Percentiles rank a stretch among this genome's conserved stretches.
Evolutionary conservation across 1,140 invertebrate species (phyloP).

Genomic region (Samia ricini): DNA sequence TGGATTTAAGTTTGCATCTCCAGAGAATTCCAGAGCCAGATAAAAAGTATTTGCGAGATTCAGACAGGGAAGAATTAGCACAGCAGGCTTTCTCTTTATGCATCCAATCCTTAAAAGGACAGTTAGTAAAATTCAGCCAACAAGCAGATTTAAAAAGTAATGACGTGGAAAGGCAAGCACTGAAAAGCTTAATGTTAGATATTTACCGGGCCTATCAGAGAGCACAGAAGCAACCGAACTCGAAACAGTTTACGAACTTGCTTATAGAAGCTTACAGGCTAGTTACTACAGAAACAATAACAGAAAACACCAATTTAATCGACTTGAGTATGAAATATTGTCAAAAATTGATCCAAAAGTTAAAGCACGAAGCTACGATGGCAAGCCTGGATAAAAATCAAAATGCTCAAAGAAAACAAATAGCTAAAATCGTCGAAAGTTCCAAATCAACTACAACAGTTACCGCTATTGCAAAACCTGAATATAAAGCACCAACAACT

Average conservation of each 20-base stretch:
- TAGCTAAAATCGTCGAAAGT: constrained; percentile 38
- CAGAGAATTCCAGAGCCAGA: constrained; percentile 88
- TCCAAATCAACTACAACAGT: constrained; percentile 28
- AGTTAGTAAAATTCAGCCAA: constrained; percentile 66
- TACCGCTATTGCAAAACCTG: constrained; percentile 26
- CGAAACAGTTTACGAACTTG: constrained; percentile 79
- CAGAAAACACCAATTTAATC: constrained; percentile 64
- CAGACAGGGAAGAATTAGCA: constrained; percentile 86
- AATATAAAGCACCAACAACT: constrained; percentile 29
- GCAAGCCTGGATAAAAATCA: constrained; percentile 51
- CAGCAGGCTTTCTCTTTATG: constrained; percentile 86
- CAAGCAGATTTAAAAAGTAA: constrained; percentile 66
- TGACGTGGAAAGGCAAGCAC: constrained; percentile 60
- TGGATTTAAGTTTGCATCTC: constrained; percentile 88
- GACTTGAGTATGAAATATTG: constrained; percentile 71
- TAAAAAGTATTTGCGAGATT: constrained; percentile 91
- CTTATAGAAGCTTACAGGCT: constrained; percentile 81
- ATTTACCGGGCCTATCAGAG: constrained; percentile 81
- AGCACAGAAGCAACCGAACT: constrained; percentile 79
- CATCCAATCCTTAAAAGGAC: constrained; percentile 79
- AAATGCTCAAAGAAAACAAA: constrained; percentile 53
- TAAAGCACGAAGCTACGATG: constrained; percentile 57
- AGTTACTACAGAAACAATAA: constrained; percentile 42
- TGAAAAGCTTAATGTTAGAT: constrained; percentile 79
- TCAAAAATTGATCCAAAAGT: constrained; percentile 43